Evolutionary conservation across 2,888 invertebrate genomes (phyloP).

Genomic region (Monoplex corrugatus): DNA sequence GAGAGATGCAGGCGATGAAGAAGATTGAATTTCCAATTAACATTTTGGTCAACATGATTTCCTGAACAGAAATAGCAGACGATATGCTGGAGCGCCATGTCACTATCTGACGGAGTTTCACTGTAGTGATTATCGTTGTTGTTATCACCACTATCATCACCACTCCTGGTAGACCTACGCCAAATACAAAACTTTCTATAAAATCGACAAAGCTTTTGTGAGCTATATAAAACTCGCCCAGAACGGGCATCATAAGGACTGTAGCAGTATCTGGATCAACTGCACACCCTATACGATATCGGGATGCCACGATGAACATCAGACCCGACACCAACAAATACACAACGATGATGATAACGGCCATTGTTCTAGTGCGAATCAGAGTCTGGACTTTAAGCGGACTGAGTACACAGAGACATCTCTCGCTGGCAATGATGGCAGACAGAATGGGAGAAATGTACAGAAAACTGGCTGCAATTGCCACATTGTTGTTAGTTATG

Average conservation of each 20-base stretch:
- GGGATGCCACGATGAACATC: neutral
- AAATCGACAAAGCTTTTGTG: neutral
- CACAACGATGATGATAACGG: neutral
- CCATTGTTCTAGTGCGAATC: constrained; percentile 10
- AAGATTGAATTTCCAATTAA: neutral
- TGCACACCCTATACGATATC: neutral
- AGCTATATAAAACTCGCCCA: neutral
- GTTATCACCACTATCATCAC: neutral
- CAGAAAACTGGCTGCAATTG: neutral
- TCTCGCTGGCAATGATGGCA: neutral
- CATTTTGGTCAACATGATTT: neutral
- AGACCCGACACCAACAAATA: neutral
- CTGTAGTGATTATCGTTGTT: neutral
- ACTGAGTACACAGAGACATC: constrained; percentile 14
- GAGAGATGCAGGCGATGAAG: constrained; percentile 4
- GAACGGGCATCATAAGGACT: neutral
- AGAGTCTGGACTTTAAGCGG: neutral
- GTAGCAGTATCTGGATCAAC: neutral
- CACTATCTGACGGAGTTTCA: neutral
- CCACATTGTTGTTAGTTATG: neutral
- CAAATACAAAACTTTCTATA: neutral
- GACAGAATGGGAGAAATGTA: neutral
- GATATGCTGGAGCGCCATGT: neutral
- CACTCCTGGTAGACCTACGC: neutral
- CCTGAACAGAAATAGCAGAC: neutral